Percentiles rank a stretch among this genome's conserved stretches.
These are phyloP conservation scores for Nasonia giraulti DNA, from an alignment of 1,140 invertebrate genomes.

Conservation along the genomic window DNA sequence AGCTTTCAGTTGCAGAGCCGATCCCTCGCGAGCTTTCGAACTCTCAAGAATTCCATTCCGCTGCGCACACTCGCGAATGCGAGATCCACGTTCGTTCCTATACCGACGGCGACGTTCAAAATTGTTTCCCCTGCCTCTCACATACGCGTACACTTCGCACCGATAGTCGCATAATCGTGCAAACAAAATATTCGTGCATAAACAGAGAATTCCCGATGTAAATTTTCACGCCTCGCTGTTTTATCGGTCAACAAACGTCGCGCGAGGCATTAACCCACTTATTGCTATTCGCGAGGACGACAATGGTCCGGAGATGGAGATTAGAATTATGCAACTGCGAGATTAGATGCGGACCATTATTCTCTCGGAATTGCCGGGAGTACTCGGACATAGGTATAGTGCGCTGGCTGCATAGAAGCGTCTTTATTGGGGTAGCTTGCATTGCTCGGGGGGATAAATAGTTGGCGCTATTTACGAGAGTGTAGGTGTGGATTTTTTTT, in stretches of 20 bases:
- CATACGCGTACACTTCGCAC: not conserved
- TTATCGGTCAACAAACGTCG: constrained; percentile 27
- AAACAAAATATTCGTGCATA: constrained; percentile 14
- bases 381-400: not conserved
- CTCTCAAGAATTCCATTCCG: too few species aligned
- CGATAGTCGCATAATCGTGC: not conserved
- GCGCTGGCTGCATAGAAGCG: too few species aligned
- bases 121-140: not conserved
- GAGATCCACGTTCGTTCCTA: not conserved
- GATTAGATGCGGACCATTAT: constrained; percentile 26
- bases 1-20: not conserved
- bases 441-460: not conserved
- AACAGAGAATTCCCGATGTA: not conserved
- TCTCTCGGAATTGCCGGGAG: not conserved
- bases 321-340: constrained; percentile 36
- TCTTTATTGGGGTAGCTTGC: not conserved
- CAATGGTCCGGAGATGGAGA: not conserved
- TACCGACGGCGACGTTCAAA: not conserved
- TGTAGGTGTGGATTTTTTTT: too few species aligned
- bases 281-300: not conserved
- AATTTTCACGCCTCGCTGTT: not conserved
- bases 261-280: constrained; percentile 35
- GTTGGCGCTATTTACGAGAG: too few species aligned
- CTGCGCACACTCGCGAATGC: not conserved
- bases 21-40: not conserved